Evolutionary conservation across 2,113 vertebrate genomes (phyloP), one percentile per base, ranked within the genome.

Genomic region (Syngnathus typhle): DNA sequence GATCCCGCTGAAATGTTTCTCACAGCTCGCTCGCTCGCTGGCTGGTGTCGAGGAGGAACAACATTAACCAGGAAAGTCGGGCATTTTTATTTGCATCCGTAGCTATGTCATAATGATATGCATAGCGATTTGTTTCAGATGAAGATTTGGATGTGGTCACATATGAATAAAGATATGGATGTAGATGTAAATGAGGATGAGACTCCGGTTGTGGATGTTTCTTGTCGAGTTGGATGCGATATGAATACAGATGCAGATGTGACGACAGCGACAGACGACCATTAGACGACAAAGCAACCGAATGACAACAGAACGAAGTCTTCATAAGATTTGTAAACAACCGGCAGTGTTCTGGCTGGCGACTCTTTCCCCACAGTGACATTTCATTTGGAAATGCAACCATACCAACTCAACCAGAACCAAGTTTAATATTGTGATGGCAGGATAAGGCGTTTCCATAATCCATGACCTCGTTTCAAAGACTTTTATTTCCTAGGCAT

Each of bases 1-100:
- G 78, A 60, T 68, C 67, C 75, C 32, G 68, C 75, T 61, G 72
- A 68, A 69, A 62, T 43, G 80, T 85, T 89, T 90, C 89, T 86
- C 88, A 90, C 84, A 80, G 81, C 79, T 87, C 74, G 88, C 75
- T 82, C 2, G 64, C 67, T 72, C 74, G 88, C 75, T 82, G 5
- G 64, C 67, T 72, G 76, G 75, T 80, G 82, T 70, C 78, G 71
- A 79, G 74, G 64, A 67, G 74, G 68, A 58, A 74, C 73, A 76
- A 75, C 73, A 65, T 75, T 60, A 60, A 62, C 64, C 49, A 49
- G 47, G 6, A 19, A 7, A 52, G 49, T n/a, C 9, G 2, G 3
- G 1, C 49, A 10, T 52, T 52, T 52, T 52, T n/a, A 10, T 52
- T 52, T n/a, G n/a, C 21, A n/a, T n/a, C 8, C 19, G 0, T 51